A percentile compares a stretch with the other conserved stretches of the same genome.
phyloP scores from a whole-genome alignment of 2,797 vertebrate species.

The Mus caroli region DNA sequence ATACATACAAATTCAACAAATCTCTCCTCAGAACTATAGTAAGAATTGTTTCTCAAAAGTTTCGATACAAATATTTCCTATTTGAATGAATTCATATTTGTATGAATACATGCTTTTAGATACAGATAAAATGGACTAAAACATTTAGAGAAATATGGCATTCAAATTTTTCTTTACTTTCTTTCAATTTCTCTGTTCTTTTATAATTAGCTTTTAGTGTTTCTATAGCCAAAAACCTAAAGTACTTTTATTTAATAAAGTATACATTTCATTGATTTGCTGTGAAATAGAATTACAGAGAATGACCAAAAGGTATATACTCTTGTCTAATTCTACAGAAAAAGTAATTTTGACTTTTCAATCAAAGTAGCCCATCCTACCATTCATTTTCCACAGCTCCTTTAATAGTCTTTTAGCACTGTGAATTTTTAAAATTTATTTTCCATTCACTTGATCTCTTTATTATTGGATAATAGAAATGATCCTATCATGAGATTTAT shows the following conservation, averaged over 20 bases:
- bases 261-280: background rate
- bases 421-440: constrained; percentile 32
- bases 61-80: background rate
- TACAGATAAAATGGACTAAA: background rate
- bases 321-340: background rate
- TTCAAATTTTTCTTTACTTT: background rate
- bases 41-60: background rate
- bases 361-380: background rate
- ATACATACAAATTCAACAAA: background rate
- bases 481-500: background rate
- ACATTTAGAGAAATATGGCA: background rate
- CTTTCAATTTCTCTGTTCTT: background rate
- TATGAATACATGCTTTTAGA: background rate
- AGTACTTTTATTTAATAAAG: background rate
- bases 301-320: background rate
- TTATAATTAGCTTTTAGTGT: background rate
- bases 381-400: background rate
- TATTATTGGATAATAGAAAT: background rate
- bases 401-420: background rate
- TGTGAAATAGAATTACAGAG: background rate
- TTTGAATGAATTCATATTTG: background rate
- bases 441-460: background rate
- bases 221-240: background rate
- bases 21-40: background rate
- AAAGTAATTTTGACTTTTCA: background rate